A percentile compares a stretch with the other conserved stretches of the same genome.
Conservation (phyloP, 2,888 invertebrate species). For the Corythucha ciliata region DNA sequence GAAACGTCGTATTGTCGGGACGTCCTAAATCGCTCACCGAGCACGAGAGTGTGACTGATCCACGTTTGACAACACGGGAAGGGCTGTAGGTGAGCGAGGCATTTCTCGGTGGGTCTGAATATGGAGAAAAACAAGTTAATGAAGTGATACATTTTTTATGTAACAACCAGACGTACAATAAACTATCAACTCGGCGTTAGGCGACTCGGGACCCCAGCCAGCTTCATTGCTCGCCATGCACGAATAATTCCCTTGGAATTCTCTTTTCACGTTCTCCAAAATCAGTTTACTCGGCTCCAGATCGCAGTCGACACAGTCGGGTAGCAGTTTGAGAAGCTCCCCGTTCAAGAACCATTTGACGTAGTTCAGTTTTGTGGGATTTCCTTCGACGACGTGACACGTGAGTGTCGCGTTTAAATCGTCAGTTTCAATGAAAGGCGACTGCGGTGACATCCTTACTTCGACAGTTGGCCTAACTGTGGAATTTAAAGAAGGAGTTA, state of each 20-base stretch:
- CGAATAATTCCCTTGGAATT: constrained; percentile 88
- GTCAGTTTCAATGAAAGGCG: constrained; percentile 67
- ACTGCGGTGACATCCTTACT: constrained; percentile 64
- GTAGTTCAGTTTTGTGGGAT: constrained; percentile 60
- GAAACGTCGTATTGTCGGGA: constrained; percentile 47
- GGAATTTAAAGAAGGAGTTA: too few species aligned
- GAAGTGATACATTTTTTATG: not conserved
- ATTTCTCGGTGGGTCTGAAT: constrained; percentile 75
- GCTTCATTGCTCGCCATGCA: constrained; percentile 83
- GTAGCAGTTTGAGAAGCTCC: constrained; percentile 70
- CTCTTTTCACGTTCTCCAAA: constrained; percentile 73
- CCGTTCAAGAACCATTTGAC: constrained; percentile 84
- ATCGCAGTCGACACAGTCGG: constrained; percentile 73
- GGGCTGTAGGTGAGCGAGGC: constrained; percentile 67
- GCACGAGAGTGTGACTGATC: constrained; percentile 72
- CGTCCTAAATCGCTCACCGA: constrained; percentile 72
- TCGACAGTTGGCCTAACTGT: constrained; percentile 69
- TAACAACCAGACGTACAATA: constrained; percentile 52
- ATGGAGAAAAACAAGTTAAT: too few species aligned
- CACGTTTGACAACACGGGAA: constrained; percentile 68
- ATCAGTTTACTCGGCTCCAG: constrained; percentile 78
- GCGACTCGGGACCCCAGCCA: constrained; percentile 75
- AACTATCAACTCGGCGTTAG: constrained; percentile 67
- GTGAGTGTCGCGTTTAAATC: constrained; percentile 70
- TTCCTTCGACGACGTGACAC: constrained; percentile 70